Evolutionary conservation across 2,888 invertebrate species (phyloP).

Genomic region (Lutraria lutraria): DNA sequence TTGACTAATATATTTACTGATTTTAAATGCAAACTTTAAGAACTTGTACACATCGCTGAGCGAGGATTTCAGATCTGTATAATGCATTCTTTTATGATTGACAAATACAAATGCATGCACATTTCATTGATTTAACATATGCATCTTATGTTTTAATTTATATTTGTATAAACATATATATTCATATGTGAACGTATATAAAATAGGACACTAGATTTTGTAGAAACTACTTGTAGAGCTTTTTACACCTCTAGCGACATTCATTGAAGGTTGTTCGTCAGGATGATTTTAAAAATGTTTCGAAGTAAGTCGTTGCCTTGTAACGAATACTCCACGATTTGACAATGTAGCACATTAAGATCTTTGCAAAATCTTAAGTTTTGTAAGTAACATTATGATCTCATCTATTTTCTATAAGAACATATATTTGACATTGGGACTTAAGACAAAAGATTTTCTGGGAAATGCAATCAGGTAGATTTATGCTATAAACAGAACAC

Average conservation of each 20-base stretch:
- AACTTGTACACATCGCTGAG: neutral
- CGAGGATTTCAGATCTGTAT: neutral
- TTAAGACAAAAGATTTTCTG: slow-evolving; percentile 3
- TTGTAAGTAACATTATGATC: neutral
- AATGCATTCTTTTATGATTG: slow-evolving; percentile 23
- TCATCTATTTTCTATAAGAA: slow-evolving; percentile 2
- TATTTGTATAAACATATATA: slow-evolving; percentile 9
- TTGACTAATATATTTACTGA: slow-evolving; percentile 10
- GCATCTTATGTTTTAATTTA: slow-evolving; percentile 45
- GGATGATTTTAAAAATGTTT: slow-evolving; percentile 22
- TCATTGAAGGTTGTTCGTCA: slow-evolving; percentile 42
- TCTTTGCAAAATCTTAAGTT: neutral
- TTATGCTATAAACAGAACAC: slow-evolving; percentile 1
- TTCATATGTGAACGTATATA: slow-evolving; percentile 31
- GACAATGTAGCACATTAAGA: slow-evolving; percentile 64
- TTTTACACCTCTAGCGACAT: slow-evolving; percentile 33
- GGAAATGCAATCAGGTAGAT: neutral
- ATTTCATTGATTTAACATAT: slow-evolving; percentile 41
- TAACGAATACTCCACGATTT: slow-evolving; percentile 42
- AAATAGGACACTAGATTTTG: slow-evolving; percentile 23
- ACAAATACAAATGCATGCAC: neutral
- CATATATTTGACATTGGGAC: neutral
- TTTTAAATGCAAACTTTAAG: slow-evolving; percentile 10
- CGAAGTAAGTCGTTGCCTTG: slow-evolving; percentile 38
- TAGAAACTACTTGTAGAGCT: slow-evolving; percentile 38